Conservation (phyloP, 2,888 invertebrate species). For the Hofmannophila pseudospretella region DNA sequence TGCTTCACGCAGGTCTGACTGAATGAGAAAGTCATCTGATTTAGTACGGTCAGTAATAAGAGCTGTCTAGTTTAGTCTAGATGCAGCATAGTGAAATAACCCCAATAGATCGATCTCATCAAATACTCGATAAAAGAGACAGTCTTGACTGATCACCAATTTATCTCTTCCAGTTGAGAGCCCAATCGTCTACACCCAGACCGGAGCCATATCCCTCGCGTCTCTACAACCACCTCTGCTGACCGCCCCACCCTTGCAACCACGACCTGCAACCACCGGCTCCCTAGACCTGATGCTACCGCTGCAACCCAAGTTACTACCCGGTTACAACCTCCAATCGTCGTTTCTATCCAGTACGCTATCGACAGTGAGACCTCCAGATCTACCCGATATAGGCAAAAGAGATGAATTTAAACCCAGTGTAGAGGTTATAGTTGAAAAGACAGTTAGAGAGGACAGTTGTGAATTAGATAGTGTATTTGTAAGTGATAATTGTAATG, state of each 20-base stretch:
- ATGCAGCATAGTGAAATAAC: too few relatives aligned
- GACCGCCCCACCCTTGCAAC: constrained; percentile 80
- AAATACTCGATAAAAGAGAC: too few relatives aligned
- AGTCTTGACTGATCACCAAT: background rate
- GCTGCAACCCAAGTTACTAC: constrained; percentile 83
- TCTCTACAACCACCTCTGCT: constrained; percentile 72
- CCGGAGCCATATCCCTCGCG: constrained; percentile 69
- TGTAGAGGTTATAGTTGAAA: constrained; percentile 57
- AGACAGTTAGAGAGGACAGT: constrained; percentile 38
- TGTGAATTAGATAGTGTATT: constrained; percentile 41
- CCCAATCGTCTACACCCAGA: constrained; percentile 67
- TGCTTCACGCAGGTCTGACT: too few relatives aligned
- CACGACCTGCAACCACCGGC: constrained; percentile 83
- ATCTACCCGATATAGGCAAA: constrained; percentile 33
- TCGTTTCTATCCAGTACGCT: constrained; percentile 71
- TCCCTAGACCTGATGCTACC: constrained; percentile 83
- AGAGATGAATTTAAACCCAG: constrained; percentile 47
- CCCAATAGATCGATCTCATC: too few relatives aligned
- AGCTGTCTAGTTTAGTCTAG: too few relatives aligned
- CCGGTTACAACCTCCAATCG: constrained; percentile 73
- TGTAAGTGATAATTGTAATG: constrained; percentile 34
- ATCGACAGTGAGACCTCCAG: constrained; percentile 69
- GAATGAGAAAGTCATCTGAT: too few relatives aligned
- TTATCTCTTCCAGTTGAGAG: constrained; percentile 75
- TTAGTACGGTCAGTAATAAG: too few relatives aligned